Evolutionary conservation across 2,797 vertebrate genomes (phyloP).

Genomic region (Cyprinella venusta): DNA sequence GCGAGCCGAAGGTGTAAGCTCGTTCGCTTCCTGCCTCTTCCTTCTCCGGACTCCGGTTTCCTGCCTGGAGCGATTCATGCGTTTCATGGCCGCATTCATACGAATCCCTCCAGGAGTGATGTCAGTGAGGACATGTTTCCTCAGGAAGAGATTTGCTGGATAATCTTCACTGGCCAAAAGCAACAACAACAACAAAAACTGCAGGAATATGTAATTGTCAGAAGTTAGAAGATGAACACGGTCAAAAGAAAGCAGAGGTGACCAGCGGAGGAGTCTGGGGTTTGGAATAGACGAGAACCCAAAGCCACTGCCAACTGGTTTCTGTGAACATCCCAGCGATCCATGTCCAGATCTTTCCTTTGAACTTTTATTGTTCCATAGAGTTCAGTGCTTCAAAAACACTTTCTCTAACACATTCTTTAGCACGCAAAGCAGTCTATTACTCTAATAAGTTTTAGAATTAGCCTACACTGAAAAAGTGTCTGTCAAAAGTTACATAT

Average conservation of each 20-base stretch:
- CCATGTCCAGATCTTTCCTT: conserved; percentile 12
- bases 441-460: not conserved
- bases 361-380: conserved; percentile 1
- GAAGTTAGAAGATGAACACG: conserved; percentile 25
- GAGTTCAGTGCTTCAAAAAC: not conserved
- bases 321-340: conserved; percentile 37
- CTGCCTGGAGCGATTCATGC: conserved; percentile 58
- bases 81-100: conserved; percentile 69
- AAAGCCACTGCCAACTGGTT: conserved; percentile 41
- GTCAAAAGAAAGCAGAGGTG: not conserved
- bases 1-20: conserved; percentile 48
- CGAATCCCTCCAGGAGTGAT: conserved; percentile 72
- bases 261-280: conserved; percentile 13
- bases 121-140: conserved; percentile 73
- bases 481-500: not conserved
- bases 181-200: conserved; percentile 22
- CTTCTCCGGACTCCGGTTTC: conserved; percentile 52
- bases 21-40: conserved; percentile 75
- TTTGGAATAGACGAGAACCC: conserved; percentile 49
- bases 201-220: conserved; percentile 36
- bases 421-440: not conserved
- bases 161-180: conserved; percentile 67
- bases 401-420: not conserved
- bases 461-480: not conserved
- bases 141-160: conserved; percentile 75